Evolutionary conservation across 64 coral and sea anemone species (phyloP), one percentile per base, ranked within the genome.

Genomic region (Platygyra sinensis): DNA sequence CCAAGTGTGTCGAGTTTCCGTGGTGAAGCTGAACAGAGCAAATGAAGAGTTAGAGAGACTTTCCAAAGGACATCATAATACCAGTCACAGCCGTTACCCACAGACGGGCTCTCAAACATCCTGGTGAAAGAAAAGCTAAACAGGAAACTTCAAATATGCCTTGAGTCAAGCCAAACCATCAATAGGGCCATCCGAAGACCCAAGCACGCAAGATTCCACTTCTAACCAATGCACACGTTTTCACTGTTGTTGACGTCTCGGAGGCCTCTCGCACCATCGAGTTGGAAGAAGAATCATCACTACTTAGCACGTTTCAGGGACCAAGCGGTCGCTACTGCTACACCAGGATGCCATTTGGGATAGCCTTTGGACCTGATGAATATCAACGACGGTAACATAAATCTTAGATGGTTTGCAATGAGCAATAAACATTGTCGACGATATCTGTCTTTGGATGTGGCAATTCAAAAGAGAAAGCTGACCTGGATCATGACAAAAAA

Each of bases 341-440:
- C 67, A 73, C 42, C 52, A 19, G 74, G 27, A 60, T 78, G 50
- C 87, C 87, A 75, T 89, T 77, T 89, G 87, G 87, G 87, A 60
- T 89, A 60, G 73, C 87, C 19, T 62, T 39, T 75, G 80, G 33
- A 36, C 1, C 33, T 36, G 33, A 36, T 1, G 33, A 3, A 3
- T 36, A 36, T 36, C 33, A 36, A 71, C 25, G 75, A 62, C 73
- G 76, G n/a, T 75, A 80, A 80, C 88, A 80, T 46, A 33, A 89
- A 80, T 80, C 77, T 80, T 80, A 80, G 87, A 79, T 27, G 88
- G 87, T 89, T 62, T 89, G 74, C 72, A 89, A 24, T 52, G 87
- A 74, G 73, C 78, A 77, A 60, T 77, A 79, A 89, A 89, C 75
- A 89, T 89, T 79, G 88, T 75, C 27, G 88, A 89, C 75, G 88